Base-by-base conservation (phyloP, 2,888 invertebrate species). In the Incurvaria masculella region DNA sequence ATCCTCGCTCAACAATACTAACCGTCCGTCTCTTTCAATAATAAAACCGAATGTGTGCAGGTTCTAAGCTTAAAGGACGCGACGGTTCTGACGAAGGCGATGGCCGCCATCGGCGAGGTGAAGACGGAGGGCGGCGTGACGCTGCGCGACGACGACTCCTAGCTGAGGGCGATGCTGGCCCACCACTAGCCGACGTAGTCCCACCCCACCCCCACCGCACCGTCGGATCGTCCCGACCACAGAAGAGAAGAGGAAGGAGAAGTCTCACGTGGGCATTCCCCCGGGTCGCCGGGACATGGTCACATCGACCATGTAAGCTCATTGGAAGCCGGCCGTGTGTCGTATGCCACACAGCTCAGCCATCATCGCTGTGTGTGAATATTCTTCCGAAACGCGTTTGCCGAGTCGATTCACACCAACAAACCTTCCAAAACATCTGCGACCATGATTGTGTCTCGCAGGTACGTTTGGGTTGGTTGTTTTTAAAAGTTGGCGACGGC, bases 1-100 rank as follows among this genome's bases (percentile, higher is more conserved):
- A n/a, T n/a, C n/a, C n/a, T n/a, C n/a, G n/a, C n/a, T n/a, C n/a
- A n/a, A n/a, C n/a, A n/a, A n/a, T n/a, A n/a, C n/a, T n/a, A n/a
- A n/a, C n/a, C n/a, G n/a, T n/a, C n/a, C n/a, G n/a, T n/a, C n/a
- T n/a, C n/a, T n/a, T n/a, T n/a, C n/a, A n/a, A n/a, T n/a, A n/a
- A n/a, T n/a, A n/a, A n/a, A n/a, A n/a, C n/a, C n/a, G n/a, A n/a
- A n/a, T n/a, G n/a, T n/a, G n/a, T n/a, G 33, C 33, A 33, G 72
- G 91, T 93, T 59, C 83, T 93, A 62, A 91, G 89, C 50, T 80
- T 92, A 53, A 92, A 92, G 74, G 92, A 93, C 69, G 90, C 91
- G 54, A 87, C 89, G 52, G 87, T 85, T 52, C 81, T 91, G 56
- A 87, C 87, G 58, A 91, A 91, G 72, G 89, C 89, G 48, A 89